Percentiles rank a stretch among this genome's conserved stretches.
Conservation (phyloP, 2,113 vertebrate genomes). For the Actinemys pallida region DNA sequence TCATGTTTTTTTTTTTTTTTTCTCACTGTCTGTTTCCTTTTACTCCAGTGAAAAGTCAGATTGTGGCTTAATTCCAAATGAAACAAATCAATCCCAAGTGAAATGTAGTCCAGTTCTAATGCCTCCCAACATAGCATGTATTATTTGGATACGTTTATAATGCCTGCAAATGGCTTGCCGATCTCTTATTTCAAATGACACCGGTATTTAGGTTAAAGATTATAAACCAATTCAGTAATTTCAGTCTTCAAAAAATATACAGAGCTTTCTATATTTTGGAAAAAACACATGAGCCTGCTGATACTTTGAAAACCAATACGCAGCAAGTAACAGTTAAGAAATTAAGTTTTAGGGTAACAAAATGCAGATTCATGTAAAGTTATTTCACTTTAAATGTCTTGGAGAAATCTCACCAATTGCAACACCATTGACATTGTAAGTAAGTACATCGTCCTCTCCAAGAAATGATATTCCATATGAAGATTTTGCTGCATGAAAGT, state of each 20-base stretch:
- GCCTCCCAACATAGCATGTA: background rate
- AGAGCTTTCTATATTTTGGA: background rate
- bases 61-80: conserved; percentile 27
- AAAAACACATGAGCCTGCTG: background rate
- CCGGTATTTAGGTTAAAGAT: background rate
- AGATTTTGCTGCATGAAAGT: background rate
- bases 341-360: background rate
- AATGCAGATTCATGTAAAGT: background rate
- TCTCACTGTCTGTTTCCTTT: background rate
- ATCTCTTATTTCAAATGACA: background rate
- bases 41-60: conserved; percentile 10
- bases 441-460: background rate
- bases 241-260: background rate
- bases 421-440: background rate
- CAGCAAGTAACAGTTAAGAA: background rate
- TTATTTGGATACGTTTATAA: background rate
- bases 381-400: background rate
- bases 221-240: background rate
- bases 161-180: background rate
- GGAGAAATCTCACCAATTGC: background rate
- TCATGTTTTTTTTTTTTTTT: background rate
- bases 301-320: too few relatives aligned
- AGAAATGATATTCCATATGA: background rate
- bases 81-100: background rate
- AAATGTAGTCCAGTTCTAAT: background rate